phyloP scores from a whole-genome alignment of 64 coral and sea anemone species.

The Porites australiensis region DNA sequence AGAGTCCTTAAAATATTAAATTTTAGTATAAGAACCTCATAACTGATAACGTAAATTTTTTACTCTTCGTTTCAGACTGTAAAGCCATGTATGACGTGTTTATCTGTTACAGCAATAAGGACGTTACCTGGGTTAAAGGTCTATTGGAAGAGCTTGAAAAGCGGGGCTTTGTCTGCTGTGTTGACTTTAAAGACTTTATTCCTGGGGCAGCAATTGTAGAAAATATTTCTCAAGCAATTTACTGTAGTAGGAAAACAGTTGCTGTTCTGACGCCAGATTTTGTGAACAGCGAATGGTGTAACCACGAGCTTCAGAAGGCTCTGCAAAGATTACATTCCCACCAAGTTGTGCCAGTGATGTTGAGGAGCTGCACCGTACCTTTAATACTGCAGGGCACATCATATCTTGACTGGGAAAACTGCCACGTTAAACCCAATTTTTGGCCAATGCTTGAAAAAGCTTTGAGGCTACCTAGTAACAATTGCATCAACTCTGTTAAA shows the following conservation, averaged over 20 bases:
- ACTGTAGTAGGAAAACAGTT: conserved; percentile 64
- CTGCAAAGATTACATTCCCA: conserved; percentile 22
- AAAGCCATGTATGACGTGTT: conserved; percentile 42
- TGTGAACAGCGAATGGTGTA: conserved; percentile 75
- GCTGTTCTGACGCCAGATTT: conserved; percentile 72
- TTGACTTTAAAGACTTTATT: conserved; percentile 68
- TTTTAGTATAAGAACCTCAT: no score
- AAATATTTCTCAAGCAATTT: conserved; percentile 78
- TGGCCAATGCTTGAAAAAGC: conserved; percentile 53
- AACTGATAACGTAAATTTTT: no score
- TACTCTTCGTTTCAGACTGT: background rate
- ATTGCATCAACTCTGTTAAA: background rate
- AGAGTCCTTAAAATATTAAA: no score
- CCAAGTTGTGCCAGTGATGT: conserved; percentile 56
- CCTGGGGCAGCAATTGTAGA: conserved; percentile 62
- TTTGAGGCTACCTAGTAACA: background rate
- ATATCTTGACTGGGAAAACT: conserved; percentile 63
- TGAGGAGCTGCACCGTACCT: conserved; percentile 30
- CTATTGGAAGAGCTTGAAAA: conserved; percentile 45
- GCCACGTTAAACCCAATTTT: conserved; percentile 56
- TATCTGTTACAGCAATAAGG: conserved; percentile 64
- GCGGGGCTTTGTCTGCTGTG: conserved; percentile 51
- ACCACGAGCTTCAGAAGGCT: conserved; percentile 64
- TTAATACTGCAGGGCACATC: conserved; percentile 9
- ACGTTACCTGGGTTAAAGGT: conserved; percentile 24